These are phyloP conservation scores for Ephydatia muelleri DNA, from an alignment of 37 sponge, comb jelly and placozoan species.

Conservation along the genomic window DNA sequence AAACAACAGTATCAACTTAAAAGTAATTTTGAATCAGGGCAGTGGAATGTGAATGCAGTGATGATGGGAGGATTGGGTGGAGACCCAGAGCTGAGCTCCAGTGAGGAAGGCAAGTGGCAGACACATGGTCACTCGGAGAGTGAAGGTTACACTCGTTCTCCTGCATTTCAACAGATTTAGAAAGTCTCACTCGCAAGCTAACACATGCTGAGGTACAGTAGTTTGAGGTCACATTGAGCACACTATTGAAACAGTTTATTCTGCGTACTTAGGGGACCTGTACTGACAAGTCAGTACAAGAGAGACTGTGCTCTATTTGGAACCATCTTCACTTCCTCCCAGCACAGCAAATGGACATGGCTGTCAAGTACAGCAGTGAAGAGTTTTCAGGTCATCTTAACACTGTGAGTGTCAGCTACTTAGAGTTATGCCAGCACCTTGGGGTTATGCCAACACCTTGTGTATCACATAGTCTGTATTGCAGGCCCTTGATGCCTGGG, in stretches of 20 bases:
- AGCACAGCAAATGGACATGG: conserved; percentile 84
- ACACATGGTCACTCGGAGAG: no score
- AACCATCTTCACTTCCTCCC: conserved; percentile 62
- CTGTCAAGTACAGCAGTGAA: conserved; percentile 79
- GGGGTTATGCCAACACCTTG: neutral
- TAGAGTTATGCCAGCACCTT: neutral
- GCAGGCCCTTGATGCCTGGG: conserved; percentile 83
- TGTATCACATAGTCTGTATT: neutral
- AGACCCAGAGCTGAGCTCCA: conserved; percentile 53
- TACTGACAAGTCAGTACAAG: conserved; percentile 29
- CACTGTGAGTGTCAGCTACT: neutral
- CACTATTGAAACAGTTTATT: neutral
- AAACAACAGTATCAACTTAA: conserved; percentile 48
- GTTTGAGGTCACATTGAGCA: no score
- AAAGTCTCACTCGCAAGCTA: no score
- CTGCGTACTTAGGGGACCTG: neutral
- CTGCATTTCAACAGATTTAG: no score
- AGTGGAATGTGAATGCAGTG: conserved; percentile 91
- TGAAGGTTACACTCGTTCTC: no score
- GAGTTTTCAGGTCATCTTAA: conserved; percentile 13
- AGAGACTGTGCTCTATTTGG: conserved; percentile 68
- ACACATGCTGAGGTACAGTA: no score
- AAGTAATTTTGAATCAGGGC: conserved; percentile 59
- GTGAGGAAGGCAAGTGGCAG: conserved; percentile 40
- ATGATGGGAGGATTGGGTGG: conserved; percentile 89